These are phyloP conservation scores for Pampus argenteus DNA, from an alignment of 2,797 vertebrate species.

Conservation along the genomic window DNA sequence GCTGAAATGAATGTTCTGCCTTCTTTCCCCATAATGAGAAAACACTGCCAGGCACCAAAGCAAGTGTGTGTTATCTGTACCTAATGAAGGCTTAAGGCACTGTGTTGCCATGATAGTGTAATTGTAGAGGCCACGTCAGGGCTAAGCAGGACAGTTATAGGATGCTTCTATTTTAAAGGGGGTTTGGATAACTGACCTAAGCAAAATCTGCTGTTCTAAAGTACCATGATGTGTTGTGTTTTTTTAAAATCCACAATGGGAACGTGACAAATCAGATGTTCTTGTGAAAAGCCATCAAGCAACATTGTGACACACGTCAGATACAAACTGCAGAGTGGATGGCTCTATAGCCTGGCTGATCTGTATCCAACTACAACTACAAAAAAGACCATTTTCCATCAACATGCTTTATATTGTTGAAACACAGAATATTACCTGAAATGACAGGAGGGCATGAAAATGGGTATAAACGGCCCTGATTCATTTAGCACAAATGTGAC, in stretches of 20 bases:
- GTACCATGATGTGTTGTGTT: conserved; percentile 7
- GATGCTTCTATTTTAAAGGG: conserved; percentile 43
- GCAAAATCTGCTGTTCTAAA: conserved; percentile 20
- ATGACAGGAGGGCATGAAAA: conserved; percentile 36
- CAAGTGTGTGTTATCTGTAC: conserved; percentile 66
- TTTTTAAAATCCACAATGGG: conserved; percentile 22
- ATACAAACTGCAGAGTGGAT: conserved; percentile 19
- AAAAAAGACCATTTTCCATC: conserved; percentile 15
- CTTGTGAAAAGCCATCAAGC: conserved; percentile 28
- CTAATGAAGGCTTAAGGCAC: conserved; percentile 70
- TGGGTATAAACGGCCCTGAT: conserved; percentile 13
- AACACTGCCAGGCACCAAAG: conserved; percentile 56
- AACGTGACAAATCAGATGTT: conserved; percentile 46
- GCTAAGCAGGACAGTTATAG: conserved; percentile 35
- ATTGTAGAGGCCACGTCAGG: conserved; percentile 54
- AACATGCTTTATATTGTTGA: not conserved
- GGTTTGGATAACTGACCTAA: conserved; percentile 36
- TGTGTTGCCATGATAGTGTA: conserved; percentile 53
- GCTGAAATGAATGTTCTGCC: conserved; percentile 69
- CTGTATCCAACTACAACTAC: conserved; percentile 9
- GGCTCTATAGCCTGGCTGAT: conserved; percentile 14
- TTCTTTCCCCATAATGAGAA: conserved; percentile 69
- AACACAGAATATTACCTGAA: conserved; percentile 21
- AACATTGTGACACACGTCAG: conserved; percentile 36
- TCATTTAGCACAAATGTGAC: conserved; percentile 29